Conservation (phyloP, 1,140 invertebrate genomes). For the Drosophila miranda region DNA sequence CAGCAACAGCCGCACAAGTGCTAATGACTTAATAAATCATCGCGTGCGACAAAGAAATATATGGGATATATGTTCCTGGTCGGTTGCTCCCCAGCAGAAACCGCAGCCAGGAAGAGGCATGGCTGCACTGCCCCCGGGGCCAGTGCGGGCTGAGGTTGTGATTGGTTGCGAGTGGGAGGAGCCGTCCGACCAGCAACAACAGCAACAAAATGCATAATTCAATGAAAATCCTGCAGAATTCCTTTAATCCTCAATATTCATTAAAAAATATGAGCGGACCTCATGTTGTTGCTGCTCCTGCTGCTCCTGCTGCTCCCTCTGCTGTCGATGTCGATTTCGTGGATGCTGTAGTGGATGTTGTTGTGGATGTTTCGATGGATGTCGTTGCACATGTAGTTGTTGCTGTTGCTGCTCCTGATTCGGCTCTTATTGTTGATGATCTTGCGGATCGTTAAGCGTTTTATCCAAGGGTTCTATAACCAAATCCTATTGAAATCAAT, state of each 20-base stretch:
- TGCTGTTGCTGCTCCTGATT: background rate
- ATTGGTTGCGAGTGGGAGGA: slow-evolving; percentile 20
- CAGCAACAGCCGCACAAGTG: slow-evolving; percentile 72
- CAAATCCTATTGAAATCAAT: too few species aligned
- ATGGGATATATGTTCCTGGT: slow-evolving; percentile 55
- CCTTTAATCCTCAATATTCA: slow-evolving; percentile 82
- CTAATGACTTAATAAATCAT: slow-evolving; percentile 82
- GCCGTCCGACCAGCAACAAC: slow-evolving; percentile 9
- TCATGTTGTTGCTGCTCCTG: slow-evolving; percentile 32
- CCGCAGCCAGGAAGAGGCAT: slow-evolving; percentile 42
- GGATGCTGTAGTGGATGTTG: slow-evolving; percentile 4
- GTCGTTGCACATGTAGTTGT: background rate
- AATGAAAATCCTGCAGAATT: slow-evolving; percentile 82
- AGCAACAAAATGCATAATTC: slow-evolving; percentile 78
- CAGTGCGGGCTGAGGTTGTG: slow-evolving; percentile 31
- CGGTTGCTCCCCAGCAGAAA: slow-evolving; percentile 14
- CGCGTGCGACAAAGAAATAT: slow-evolving; percentile 80
- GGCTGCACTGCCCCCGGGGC: slow-evolving; percentile 6
- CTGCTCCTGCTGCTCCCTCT: slow-evolving; percentile 19
- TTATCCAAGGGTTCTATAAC: too few species aligned
- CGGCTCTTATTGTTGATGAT: too few species aligned
- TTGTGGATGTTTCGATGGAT: background rate
- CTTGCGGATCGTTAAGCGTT: too few species aligned
- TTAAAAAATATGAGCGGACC: slow-evolving; percentile 75
- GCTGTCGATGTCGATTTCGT: slow-evolving; percentile 13